Base-by-base conservation (phyloP, 1,140 invertebrate species). In the Pogonomyrmex barbatus region DNA sequence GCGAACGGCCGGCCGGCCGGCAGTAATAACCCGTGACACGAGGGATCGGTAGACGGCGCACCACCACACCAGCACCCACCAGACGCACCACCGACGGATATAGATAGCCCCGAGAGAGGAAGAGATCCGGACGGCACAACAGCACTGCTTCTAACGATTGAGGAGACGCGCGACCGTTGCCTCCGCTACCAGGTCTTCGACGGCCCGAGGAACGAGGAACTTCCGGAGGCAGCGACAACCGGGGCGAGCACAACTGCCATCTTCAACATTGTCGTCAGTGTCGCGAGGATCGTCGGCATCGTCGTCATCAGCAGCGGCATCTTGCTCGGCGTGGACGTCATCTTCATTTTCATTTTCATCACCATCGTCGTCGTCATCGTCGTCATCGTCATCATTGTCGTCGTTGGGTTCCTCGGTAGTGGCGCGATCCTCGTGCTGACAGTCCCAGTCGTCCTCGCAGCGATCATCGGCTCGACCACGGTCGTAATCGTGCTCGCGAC, bases 51-150 rank as follows among this genome's bases (percentile, higher is more conserved):
- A 89, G 87, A 89, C 87, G 88, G 76, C 87, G 83, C 88, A 89
- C 85, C 88, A 83, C 82, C 78, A 85, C 89, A 89, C 85, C 87
- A 82, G 56, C 89, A 89, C 73, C 88, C 85, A 90, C 88, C 88
- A 75, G 75, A 86, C 42, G 68, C 89, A 90, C 89, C 67, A 90
- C 85, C 78, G 71, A 87, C 67, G 78, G 24, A 70, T 56, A 54
- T 45, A 54, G 30, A 85, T 73, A 89, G 75, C 86, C 36, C 67
- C 73, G 79, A 70, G 54, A 70, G 54, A 76, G 42, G 33, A 60
- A 84, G 52, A 89, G 87, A 90, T 89, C 88, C 89, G 89, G 89
- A 90, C 89, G 89, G 89, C 88, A 90, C 84, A 86, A 75, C 75
- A 87, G 50, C 85, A 87, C 86, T 90, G 78, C 54, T 89, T 79